Evolutionary conservation across 2,797 vertebrate genomes (phyloP).

Genomic region (Notolepis coatsorum): DNA sequence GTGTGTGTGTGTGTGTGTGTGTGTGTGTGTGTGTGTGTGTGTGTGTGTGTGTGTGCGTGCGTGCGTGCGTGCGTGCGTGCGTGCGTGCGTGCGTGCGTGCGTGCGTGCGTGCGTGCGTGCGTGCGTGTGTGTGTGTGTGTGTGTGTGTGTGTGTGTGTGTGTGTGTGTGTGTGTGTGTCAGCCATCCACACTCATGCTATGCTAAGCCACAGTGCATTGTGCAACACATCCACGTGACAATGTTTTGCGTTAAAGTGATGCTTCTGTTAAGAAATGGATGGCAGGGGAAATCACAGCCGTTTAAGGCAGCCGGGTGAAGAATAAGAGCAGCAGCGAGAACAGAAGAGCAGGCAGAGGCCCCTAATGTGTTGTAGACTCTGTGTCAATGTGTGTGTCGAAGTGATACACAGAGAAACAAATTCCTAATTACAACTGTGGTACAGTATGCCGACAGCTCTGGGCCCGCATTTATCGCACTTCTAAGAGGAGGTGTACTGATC

Average conservation of each 20-base stretch:
- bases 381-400: not conserved
- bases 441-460: too few species aligned
- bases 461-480: too few species aligned
- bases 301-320: slow-evolving; percentile 12
- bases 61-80: not conserved
- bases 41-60: not conserved
- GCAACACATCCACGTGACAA: too few species aligned
- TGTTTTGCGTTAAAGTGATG: slow-evolving; percentile 20
- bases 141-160: slow-evolving; percentile 1
- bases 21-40: not conserved
- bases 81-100: not conserved
- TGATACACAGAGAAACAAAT: too few species aligned
- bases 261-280: not conserved
- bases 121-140: not conserved
- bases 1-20: not conserved
- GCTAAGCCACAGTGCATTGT: too few species aligned
- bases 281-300: slow-evolving; percentile 34
- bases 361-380: not conserved
- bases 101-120: not conserved
- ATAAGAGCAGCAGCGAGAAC: not conserved
- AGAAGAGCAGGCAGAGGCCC: not conserved
- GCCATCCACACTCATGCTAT: too few species aligned
- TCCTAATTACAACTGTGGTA: too few species aligned
- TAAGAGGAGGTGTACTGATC: too few species aligned
- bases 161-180: too few species aligned